Base-by-base conservation (phyloP, 53 echinoderm and acorn worm genomes). In the Pentamera pediparva region DNA sequence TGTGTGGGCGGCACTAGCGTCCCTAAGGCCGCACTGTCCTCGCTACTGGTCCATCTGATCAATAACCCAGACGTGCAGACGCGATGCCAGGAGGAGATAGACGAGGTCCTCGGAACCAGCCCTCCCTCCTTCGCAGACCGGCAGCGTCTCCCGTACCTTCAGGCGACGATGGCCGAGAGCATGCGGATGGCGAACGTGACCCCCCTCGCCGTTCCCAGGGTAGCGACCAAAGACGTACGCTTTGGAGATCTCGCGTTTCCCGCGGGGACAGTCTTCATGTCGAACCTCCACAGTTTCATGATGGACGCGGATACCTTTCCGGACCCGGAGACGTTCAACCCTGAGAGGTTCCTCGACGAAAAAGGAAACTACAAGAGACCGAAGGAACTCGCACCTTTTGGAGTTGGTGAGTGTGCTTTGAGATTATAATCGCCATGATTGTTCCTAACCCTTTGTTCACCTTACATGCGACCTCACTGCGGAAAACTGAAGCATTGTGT, bases 381-480 rank as follows among this genome's bases (percentile, higher is more conserved):
- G 20, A 67, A 45, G 29, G 67, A 67, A 41, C 29, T 67, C 4
- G 20, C 17, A 2, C 45, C 67, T 2, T 43, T 67, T 38, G 67
- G 67, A 29, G 30, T 67, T 4, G 67, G 67, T 67, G 30, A 67
- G 67, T 43, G n/a, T n/a, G n/a, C n/a, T n/a, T n/a, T n/a, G n/a
- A n/a, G n/a, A n/a, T n/a, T 28, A 13, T 43, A 20, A 0, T 41
- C 6, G 25, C 3, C 17, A 43, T 26, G 3, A 13, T 41, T 32
- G 7, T 59, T 32, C 3, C 24, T 56, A 56, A 56, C 47, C n/a
- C n/a, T n/a, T n/a, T n/a, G n/a, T 45, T 45, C 47, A 45, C 13
- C n/a, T 15, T n/a, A 45, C 13, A 45, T 45, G n/a, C 47, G 13
- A 45, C 12, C 12, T n/a, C n/a, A n/a, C n/a, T 12, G n/a, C 47